Percentiles rank a stretch among this genome's conserved stretches.
phyloP scores from a whole-genome alignment of 2,888 invertebrate genomes.

The Dolichomitus sp. region DNA sequence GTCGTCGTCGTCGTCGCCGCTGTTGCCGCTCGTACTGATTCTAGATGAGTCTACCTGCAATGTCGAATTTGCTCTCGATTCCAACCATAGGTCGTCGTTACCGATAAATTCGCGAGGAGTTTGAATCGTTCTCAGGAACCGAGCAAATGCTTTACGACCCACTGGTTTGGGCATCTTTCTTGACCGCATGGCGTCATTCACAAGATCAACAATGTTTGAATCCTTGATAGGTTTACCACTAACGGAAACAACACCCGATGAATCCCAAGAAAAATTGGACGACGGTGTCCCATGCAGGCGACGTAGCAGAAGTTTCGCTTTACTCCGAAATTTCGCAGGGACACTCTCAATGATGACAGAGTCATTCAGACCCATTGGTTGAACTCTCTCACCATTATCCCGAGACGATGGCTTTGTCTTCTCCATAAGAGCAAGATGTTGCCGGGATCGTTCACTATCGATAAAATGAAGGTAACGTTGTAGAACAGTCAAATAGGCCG shows the following conservation, averaged over 20 bases:
- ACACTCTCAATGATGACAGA: slow-evolving; percentile 35
- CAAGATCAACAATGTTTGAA: slow-evolving; percentile 56
- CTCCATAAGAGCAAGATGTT: too few species aligned
- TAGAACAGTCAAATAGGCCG: slow-evolving; percentile 49
- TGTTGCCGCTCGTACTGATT: neutral
- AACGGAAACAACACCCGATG: slow-evolving; percentile 10
- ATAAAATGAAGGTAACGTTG: slow-evolving; percentile 44
- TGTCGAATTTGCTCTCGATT: slow-evolving; percentile 28
- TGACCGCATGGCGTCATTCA: slow-evolving; percentile 51
- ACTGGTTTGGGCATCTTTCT: slow-evolving; percentile 22
- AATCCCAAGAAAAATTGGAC: slow-evolving; percentile 25
- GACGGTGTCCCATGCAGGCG: neutral
- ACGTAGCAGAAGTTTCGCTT: slow-evolving; percentile 47
- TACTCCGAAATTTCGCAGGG: slow-evolving; percentile 29
- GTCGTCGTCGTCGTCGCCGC: slow-evolving; percentile 21
- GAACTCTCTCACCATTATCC: too few species aligned
- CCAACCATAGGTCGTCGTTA: slow-evolving; percentile 8
- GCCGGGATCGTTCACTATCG: too few species aligned
- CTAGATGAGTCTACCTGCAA: neutral
- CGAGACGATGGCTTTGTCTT: too few species aligned
- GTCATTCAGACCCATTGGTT: slow-evolving; percentile 8
- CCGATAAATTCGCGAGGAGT: slow-evolving; percentile 43
- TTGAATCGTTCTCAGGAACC: slow-evolving; percentile 25
- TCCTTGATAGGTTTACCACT: slow-evolving; percentile 26
- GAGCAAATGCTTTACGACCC: slow-evolving; percentile 39